Base-by-base conservation (phyloP, 1,140 invertebrate genomes). In the Drosophila nasuta region DNA sequence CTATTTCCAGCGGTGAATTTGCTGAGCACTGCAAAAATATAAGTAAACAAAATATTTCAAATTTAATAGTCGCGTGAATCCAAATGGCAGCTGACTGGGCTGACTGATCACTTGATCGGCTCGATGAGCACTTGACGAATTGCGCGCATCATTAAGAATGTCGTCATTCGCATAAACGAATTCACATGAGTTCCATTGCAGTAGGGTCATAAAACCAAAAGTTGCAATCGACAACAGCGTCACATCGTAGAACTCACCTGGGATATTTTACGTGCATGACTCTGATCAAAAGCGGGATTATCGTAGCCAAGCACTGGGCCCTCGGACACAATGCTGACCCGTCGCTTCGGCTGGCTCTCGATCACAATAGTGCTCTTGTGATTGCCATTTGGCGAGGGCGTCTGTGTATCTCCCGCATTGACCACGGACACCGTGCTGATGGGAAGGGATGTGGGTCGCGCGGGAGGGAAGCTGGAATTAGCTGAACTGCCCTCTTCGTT, bases 241-340 rank as follows among this genome's bases (percentile, higher is more conserved):
- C 17, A 13, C 35, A 54, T 20, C 51, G 56, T 30, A 43, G 13
- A 51, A 60, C 72, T 91, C 57, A 93, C 92, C 81, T 92, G 92
- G 57, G 92, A 93, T 28, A 91, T 92, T 90, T 92, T 92, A 41
- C 92, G 77, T 60, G 75, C 63, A 25, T 90, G 81, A 62, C 79
- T 79, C 56, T 81, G 86, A 58, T 93, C 92, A 43, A 80, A 93
- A 28, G 78, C 92, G 41, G 76, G 80, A 85, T 93, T 93, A 69
- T 93, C 92, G 69, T 91, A 91, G 13, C 75, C 65, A 10, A 49
- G 20, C 30, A 48, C 41, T 0, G 86, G 80, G 10, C 81, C 85
- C 83, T 91, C 91, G 30, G 91, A 86, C 11, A 79, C 82, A 49
- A 93, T 93, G 75, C 89, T 92, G 30, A 93, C 88, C n/a, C 91